Base-by-base conservation (phyloP, 2,113 vertebrate genomes). In the Cyphomyrus plagiostoma region DNA sequence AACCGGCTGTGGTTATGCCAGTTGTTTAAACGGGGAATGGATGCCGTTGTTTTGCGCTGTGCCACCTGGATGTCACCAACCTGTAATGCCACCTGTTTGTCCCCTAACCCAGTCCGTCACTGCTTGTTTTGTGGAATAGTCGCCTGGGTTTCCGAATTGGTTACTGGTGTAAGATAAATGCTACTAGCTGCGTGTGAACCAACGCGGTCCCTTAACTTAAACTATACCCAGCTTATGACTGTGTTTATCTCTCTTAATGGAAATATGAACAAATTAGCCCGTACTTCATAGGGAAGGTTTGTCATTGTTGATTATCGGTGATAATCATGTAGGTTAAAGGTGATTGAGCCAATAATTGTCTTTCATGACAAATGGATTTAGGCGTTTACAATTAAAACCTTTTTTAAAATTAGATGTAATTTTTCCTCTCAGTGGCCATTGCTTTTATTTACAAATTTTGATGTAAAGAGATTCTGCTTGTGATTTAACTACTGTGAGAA, bases 381-480 rank as follows among this genome's bases (percentile, higher is more conserved):
- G 11, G 15, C 48, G 19, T 58, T 46, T 46, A 62, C 17, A 46
- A 7, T 89, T 39, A 58, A 17, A 52, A 49, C 10, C 30, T 83
- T 89, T 84, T 83, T 74, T 30, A 70, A 62, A 70, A 74, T 15
- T 53, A 50, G 74, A 82, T 52, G 50, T 53, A 42, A 83, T 80
- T 56, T 53, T 30, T 52, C 49, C 53, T 70, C 66, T 52, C 45
- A 49, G 23, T 46, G 19, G 56, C 49, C 80, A 62, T 84, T 45
- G 88, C 35, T 89, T 56, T 83, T 62, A 89, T 85, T 85, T 89
- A 62, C 80, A 77, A 10, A 46, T 56, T 89, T 62, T 84, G 50
- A 56, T 89, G 77, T 89, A 89, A 84, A 89, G 48, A 84, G 19
- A 15, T 15, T 26, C 83, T 87, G 85, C 85, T 87, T 87, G 85